Conservation (phyloP, 2,797 vertebrate species). For the Myiotriccus ornatus region DNA sequence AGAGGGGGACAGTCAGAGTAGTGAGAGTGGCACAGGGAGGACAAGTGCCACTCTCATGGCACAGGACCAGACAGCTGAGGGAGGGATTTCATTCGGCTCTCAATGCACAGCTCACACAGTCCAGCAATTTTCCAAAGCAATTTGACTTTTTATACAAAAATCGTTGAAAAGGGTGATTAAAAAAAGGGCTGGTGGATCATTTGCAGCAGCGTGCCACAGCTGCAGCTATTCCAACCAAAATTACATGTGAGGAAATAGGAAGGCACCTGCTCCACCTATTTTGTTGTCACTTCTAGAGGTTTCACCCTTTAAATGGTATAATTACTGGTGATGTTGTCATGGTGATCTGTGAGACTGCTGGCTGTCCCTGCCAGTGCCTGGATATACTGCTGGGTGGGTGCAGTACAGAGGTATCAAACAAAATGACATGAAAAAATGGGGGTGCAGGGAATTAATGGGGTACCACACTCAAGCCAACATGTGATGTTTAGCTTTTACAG, state of each 20-base stretch:
- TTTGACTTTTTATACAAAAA: not conserved
- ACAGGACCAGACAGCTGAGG: not conserved
- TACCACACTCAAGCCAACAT: not conserved
- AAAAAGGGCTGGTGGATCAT: not conserved
- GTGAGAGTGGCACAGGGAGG: not conserved
- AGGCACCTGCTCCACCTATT: not conserved
- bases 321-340: not conserved
- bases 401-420: not conserved
- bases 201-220: not conserved
- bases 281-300: not conserved
- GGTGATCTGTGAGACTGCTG: not conserved
- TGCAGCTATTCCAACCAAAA: not conserved
- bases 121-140: not conserved
- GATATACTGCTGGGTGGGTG: not conserved
- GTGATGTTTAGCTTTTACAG: not conserved
- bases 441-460: not conserved
- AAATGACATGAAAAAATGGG: not conserved
- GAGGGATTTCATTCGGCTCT: not conserved
- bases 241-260: not conserved
- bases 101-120: not conserved
- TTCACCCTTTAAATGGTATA: not conserved
- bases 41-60: not conserved
- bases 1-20: not conserved
- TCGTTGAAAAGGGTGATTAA: not conserved
- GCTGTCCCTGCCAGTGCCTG: not conserved